Evolutionary conservation across 2,797 vertebrate genomes (phyloP).

Genomic region (Perodicticus potto): DNA sequence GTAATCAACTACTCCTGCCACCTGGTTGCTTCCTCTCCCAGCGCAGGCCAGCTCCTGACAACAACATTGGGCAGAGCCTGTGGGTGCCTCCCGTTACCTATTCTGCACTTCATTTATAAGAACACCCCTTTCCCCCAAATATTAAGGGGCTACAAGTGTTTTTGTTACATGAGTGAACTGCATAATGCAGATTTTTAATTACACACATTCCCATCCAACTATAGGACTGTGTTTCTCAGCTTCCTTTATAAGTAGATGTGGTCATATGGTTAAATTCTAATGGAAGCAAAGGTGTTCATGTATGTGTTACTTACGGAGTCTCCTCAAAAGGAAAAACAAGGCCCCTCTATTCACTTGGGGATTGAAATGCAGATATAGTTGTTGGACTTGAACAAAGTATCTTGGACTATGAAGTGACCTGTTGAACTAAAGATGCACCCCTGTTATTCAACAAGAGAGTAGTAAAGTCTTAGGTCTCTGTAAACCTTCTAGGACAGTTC

Average conservation of each 20-base stretch:
- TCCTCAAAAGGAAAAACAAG: neutral
- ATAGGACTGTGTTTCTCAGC: neutral
- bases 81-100: neutral
- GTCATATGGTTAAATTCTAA: neutral
- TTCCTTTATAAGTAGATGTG: neutral
- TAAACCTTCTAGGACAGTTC: neutral
- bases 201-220: neutral
- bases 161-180: too few species aligned
- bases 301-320: neutral
- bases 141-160: too few species aligned
- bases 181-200: neutral
- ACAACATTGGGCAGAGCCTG: neutral
- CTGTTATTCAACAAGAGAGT: neutral
- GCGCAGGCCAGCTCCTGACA: neutral
- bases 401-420: neutral
- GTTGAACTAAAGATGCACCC: neutral
- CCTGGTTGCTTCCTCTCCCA: neutral
- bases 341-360: rapidly evolving
- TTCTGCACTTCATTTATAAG: neutral
- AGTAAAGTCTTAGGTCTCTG: neutral
- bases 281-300: neutral
- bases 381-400: neutral
- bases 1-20: neutral
- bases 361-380: neutral
- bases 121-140: neutral